Evolutionary conservation across 1,140 invertebrate genomes (phyloP), one percentile per base, ranked within the genome.

Genomic region (Laupala kohalensis): DNA sequence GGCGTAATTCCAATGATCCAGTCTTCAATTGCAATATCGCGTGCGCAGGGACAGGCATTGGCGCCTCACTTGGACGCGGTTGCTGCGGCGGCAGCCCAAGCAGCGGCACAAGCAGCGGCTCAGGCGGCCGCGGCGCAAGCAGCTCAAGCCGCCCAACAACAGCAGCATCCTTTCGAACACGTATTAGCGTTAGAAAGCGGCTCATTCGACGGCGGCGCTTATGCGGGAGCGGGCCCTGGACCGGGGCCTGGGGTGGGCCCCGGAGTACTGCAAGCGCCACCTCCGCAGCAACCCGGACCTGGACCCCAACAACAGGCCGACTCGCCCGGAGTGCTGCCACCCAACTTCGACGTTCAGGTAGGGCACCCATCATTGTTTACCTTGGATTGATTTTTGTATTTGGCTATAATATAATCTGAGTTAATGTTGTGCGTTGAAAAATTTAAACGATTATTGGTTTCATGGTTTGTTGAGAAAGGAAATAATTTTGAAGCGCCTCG

Each of bases 151-250:
- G 76, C 9, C 72, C 68, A n/a, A 67, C 70, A 28, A 69, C 80
- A 84, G 30, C 86, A 88, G 75, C 88, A 89, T 74, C 87, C 87
- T 71, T 86, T 86, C 77, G 86, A 90, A n/a, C n/a, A n/a, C n/a
- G n/a, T n/a, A n/a, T n/a, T n/a, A n/a, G n/a, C n/a, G n/a, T n/a
- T n/a, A n/a, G n/a, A n/a, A n/a, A n/a, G n/a, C n/a, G 76, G 85
- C 83, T 82, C 84, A 84, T 64, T 79, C 77, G 6, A 77, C 78
- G 64, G 64, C 29, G 75, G 76, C 27, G 76, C 79, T 19, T 73
- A 80, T 64, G 76, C 82, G 19, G 82, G 82, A 70, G 83, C 82
- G 74, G 84, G 84, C 70, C 83, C 84, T 75, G 83, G 3, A 69
- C 25, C 71, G 25, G 71, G 69, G 25, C 25, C 25, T n/a, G 25